Evolutionary conservation across 2,113 vertebrate genomes (phyloP).

Genomic region (Nibea coibor): DNA sequence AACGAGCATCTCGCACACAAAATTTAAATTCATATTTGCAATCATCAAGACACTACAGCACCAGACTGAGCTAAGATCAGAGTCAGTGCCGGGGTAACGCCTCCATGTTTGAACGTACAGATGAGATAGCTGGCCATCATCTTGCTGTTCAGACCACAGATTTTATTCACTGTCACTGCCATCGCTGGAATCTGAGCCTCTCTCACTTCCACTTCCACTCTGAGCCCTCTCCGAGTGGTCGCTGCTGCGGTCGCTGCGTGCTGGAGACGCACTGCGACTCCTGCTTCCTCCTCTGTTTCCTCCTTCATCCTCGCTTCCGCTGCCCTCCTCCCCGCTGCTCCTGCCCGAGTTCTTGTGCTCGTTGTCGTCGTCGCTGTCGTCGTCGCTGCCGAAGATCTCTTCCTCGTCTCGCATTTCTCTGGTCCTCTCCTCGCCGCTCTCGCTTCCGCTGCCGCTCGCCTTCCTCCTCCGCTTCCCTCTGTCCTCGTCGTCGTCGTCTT

Average conservation of each 20-base stretch:
- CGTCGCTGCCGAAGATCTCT: conserved; percentile 94
- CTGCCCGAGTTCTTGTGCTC: conserved; percentile 77
- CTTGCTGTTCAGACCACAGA: neutral
- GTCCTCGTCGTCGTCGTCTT: conserved; percentile 68
- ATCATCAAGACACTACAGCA: conserved; percentile 15
- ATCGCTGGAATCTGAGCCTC: conserved; percentile 87
- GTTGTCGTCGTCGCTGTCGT: conserved; percentile 87
- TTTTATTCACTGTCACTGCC: conserved; percentile 89
- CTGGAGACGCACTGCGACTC: conserved; percentile 86
- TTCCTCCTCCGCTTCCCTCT: conserved; percentile 73
- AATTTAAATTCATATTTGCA: conserved; percentile 5
- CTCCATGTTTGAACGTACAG: conserved; percentile 13
- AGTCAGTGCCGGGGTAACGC: neutral
- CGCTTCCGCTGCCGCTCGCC: conserved; percentile 85
- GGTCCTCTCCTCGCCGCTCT: conserved; percentile 84
- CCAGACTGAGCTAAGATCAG: neutral
- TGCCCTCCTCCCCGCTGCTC: conserved; percentile 81
- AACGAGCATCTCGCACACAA: conserved; percentile 5
- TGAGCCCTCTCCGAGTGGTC: conserved; percentile 85
- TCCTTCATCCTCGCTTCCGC: conserved; percentile 78
- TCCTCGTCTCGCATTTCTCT: conserved; percentile 90
- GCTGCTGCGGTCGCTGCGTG: conserved; percentile 86
- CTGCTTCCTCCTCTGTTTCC: conserved; percentile 77
- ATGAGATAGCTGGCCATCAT: neutral
- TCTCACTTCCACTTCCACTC: conserved; percentile 86